Evolutionary conservation across 2,113 vertebrate genomes (phyloP).

Genomic region (Gracilinanus agilis): DNA sequence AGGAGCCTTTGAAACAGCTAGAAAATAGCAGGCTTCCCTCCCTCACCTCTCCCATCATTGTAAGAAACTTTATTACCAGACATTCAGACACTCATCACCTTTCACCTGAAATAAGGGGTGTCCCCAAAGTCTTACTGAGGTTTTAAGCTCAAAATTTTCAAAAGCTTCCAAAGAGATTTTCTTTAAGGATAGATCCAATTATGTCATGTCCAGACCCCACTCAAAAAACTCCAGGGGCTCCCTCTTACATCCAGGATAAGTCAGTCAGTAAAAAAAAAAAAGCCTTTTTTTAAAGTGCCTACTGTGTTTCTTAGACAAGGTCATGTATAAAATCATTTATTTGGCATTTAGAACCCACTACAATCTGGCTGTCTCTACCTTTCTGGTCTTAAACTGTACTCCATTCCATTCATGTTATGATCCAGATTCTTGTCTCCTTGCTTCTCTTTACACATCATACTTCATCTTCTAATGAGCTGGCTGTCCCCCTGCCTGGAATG

Average conservation of each 20-base stretch:
- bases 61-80: not conserved
- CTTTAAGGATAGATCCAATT: not conserved
- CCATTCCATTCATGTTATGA: not conserved
- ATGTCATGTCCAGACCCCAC: not conserved
- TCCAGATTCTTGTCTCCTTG: not conserved
- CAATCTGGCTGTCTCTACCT: not conserved
- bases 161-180: not conserved
- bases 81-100: not conserved
- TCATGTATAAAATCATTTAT: not conserved
- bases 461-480: not conserved
- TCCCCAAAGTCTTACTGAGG: not conserved
- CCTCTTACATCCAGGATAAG: not conserved
- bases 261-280: not conserved
- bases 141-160: not conserved
- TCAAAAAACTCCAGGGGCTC: not conserved
- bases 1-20: not conserved
- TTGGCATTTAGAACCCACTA: not conserved
- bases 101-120: not conserved
- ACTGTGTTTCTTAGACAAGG: not conserved
- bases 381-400: not conserved
- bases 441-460: not conserved
- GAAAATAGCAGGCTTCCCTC: not conserved
- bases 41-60: not conserved
- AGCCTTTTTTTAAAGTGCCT: not conserved
- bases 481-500: not conserved